Percentiles rank a stretch among this genome's conserved stretches.
These are phyloP conservation scores for Corella eumyota DNA, from an alignment of 23 tunicate genomes.

Conservation along the genomic window DNA sequence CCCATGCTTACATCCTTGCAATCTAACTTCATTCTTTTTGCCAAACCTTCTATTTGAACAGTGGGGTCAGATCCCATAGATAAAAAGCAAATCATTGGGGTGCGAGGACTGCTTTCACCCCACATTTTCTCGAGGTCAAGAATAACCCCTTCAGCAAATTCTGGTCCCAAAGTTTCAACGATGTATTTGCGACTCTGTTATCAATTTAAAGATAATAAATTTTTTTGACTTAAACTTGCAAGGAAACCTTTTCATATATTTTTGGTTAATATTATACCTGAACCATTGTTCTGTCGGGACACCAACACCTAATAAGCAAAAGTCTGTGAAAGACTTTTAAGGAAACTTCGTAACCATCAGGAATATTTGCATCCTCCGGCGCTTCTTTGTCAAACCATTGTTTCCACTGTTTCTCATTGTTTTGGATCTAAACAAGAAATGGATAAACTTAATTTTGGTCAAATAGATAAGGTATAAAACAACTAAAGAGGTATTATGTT, in stretches of 20 bases:
- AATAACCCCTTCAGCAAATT: constrained; percentile 83
- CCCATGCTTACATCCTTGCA: constrained; percentile 91
- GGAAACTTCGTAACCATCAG: constrained; percentile 92
- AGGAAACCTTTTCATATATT: neutral
- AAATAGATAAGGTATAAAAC: neutral
- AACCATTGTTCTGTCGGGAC: constrained; percentile 80
- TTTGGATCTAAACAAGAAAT: constrained; percentile 37
- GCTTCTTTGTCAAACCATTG: constrained; percentile 95
- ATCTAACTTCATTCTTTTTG: constrained; percentile 79
- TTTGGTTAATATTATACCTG: too few relatives aligned
- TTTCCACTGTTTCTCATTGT: constrained; percentile 91
- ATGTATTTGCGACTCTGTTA: constrained; percentile 87
- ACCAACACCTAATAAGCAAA: constrained; percentile 82
- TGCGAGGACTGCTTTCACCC: constrained; percentile 70
- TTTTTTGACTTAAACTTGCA: neutral
- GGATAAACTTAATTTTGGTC: neutral
- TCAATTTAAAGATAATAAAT: neutral
- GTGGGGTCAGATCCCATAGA: constrained; percentile 98
- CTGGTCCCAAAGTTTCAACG: constrained; percentile 60
- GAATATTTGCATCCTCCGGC: constrained; percentile 79
- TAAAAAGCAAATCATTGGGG: constrained; percentile 84
- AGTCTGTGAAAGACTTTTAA: constrained; percentile 68
- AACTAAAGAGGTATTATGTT: neutral
- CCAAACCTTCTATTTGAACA: constrained; percentile 72
- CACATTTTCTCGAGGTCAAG: constrained; percentile 84